phyloP scores from a whole-genome alignment of 2,888 invertebrate species.

The Melangyna quadrimaculata region DNA sequence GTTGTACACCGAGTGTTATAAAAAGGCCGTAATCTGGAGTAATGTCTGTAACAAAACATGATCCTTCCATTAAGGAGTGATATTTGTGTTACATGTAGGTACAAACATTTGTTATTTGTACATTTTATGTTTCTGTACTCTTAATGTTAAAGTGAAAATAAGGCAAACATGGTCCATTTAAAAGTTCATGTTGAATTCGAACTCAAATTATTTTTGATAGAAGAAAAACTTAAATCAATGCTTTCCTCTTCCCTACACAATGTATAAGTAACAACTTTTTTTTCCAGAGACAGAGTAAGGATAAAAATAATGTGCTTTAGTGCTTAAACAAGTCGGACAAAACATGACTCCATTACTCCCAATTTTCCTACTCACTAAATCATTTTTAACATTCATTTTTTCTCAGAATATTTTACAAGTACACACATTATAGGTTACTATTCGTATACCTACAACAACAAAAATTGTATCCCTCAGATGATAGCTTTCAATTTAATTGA shows the following conservation, averaged over 20 bases:
- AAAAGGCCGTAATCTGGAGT: not conserved
- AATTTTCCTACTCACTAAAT: conserved; percentile 3
- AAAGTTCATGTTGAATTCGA: conserved; percentile 27
- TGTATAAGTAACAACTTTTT: not conserved
- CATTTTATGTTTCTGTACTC: not conserved
- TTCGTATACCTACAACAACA: no score
- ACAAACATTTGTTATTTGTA: not conserved
- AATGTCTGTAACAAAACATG: conserved; percentile 29
- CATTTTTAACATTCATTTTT: conserved; percentile 14
- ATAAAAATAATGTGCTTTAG: not conserved
- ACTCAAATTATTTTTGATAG: conserved; percentile 37
- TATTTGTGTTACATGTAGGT: not conserved
- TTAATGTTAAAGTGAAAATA: not conserved
- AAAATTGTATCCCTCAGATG: conserved; percentile 22
- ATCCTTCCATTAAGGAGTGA: conserved; percentile 50
- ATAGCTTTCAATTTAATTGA: conserved; percentile 61
- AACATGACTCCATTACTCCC: conserved; percentile 33
- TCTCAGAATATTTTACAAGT: not conserved
- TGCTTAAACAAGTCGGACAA: conserved; percentile 33
- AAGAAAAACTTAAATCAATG: conserved; percentile 24
- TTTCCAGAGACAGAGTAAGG: not conserved
- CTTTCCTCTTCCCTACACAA: not conserved
- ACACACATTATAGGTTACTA: not conserved
- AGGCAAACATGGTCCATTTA: not conserved
- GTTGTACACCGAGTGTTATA: no score